Base-by-base conservation (phyloP, 2,797 vertebrate genomes). In the Leuciscus waleckii region DNA sequence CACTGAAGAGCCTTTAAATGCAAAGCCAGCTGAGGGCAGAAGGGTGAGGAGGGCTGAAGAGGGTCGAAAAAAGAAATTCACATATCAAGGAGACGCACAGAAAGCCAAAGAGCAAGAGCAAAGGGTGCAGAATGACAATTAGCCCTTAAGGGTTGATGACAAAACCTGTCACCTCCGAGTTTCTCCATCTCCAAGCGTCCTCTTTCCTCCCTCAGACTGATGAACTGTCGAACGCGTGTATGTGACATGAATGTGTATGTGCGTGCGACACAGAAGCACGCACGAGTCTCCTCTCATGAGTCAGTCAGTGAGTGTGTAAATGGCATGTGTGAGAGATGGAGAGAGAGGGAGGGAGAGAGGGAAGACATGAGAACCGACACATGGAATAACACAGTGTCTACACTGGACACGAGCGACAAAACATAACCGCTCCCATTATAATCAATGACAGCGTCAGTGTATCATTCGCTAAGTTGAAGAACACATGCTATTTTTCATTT, bases 71-170 rank as follows among this genome's bases (percentile, higher is more conserved):
- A 76, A n/a, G 51, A 61, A 75, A 70, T 58, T n/a, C 68, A 80
- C 56, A 21, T 46, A 56, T 35, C 58, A 76, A 69, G 29, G 23
- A 71, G 79, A 76, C 6, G 16, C n/a, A n/a, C 35, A 41, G 51
- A 69, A 32, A 67, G 75, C 54, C 49, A 71, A 75, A 46, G 65
- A 70, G 84, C 43, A 10, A 84, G 77, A 73, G 58, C 5, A 68
- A 85, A 49, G 67, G 68, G 68, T 14, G 68, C n/a, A 26, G 77
- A 81, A 76, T 65, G 65, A 83, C 69, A 85, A 78, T 67, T 82
- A 65, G 88, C 80, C 69, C 81, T 92, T 90, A 92, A 88, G 90
- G 29, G 85, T 77, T 91, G 85, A 92, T 90, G 88, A 91, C 85
- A 89, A 86, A 90, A 85, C 86, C 87, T 89, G 89, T 90, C 90